These are phyloP conservation scores for Drosophila paranaensis DNA, from an alignment of 2,888 invertebrate species.

Conservation along the genomic window DNA sequence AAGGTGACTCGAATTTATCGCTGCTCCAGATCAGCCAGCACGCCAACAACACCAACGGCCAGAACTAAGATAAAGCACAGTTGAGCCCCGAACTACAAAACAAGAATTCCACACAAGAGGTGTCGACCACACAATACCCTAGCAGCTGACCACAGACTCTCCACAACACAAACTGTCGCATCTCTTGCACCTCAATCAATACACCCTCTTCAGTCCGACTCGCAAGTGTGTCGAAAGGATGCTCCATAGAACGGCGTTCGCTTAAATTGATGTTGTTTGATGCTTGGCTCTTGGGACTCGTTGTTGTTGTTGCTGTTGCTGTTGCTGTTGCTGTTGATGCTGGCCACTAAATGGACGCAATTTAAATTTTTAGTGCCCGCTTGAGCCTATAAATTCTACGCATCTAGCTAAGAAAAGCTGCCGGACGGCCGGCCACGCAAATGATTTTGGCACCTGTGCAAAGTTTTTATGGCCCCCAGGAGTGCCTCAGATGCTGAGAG, in stretches of 20 bases:
- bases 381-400: conserved; percentile 66
- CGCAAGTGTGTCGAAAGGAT: conserved; percentile 33
- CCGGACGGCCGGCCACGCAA: conserved; percentile 16
- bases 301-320: neutral
- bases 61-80: conserved; percentile 46
- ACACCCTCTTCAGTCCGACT: neutral
- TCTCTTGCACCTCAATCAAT: no score
- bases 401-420: conserved; percentile 40
- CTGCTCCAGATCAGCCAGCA: conserved; percentile 75
- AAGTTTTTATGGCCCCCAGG: conserved; percentile 47
- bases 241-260: conserved; percentile 59
- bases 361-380: conserved; percentile 75
- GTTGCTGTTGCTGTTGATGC: conserved; percentile 13
- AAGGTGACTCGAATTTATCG: conserved; percentile 70
- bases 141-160: neutral
- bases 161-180: neutral
- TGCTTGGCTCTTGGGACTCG: conserved; percentile 26
- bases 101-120: neutral
- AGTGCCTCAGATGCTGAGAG: conserved; percentile 40
- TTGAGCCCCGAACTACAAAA: conserved; percentile 17
- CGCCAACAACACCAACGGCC: conserved; percentile 44
- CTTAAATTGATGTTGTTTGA: conserved; percentile 68
- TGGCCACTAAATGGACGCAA: conserved; percentile 71
- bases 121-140: conserved; percentile 10
- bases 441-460: conserved; percentile 63